Base-by-base conservation (phyloP, 2,888 invertebrate species). In the Pycnomerus fuliginosus region DNA sequence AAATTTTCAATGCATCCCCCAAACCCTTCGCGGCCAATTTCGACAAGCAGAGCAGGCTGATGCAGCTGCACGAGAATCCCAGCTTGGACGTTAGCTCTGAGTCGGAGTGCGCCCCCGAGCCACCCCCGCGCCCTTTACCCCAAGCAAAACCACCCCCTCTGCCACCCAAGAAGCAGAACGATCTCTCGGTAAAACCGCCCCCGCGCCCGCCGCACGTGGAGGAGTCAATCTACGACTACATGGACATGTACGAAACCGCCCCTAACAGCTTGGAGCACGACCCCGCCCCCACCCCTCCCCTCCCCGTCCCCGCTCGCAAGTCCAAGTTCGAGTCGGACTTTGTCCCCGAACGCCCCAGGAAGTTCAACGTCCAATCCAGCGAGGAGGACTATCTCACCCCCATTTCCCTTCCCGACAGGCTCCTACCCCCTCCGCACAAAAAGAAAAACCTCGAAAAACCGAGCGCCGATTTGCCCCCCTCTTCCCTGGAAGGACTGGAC, bases 361-460 rank as follows among this genome's bases (percentile, higher is more conserved):
- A 71, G 16, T 56, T 61, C 7, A 60, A 56, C 20, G 31, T 58
- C 11, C 53, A 59, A n/a, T 53, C 56, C 2, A 53, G 55, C 27
- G 77, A 77, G 16, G 84, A 83, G 45, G 84, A 85, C 61, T 87
- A 87, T 70, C 69, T 86, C 45, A 80, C 83, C 10, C 86, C 86
- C 0, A 76, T 83, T 49, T 74, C 77, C 35, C 77, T 80, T 23
- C 75, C 77, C 33, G 77, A 65, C 29, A 64, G 59, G 13, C 56
- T 78, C 38, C 53, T 78, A 42, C 78, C 78, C 11, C 78, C 79
- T 0, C 78, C 78, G 24, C 69, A 70, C 40, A 65, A 60, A 47
- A 65, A 64, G 13, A 65, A 65, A 36, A 44, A 45, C 3, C 46
- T 48, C 20, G 50, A 58, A 35, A 66, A 62, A 55, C 58, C 62